Conservation (phyloP, 2,113 vertebrate genomes). For the Bubo bubo region DNA sequence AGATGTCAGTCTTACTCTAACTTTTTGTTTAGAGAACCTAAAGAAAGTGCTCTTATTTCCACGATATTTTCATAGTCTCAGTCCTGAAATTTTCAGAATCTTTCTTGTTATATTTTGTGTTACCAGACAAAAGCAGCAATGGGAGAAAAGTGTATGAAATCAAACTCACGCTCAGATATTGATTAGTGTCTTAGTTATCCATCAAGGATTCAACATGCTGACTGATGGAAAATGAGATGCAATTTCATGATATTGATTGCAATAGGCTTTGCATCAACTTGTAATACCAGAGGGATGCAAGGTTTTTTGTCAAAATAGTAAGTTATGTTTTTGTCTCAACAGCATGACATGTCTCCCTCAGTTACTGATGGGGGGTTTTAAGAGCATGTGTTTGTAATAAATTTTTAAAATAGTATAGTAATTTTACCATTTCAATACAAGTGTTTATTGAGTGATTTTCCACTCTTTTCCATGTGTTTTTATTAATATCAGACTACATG, state of each 20-base stretch:
- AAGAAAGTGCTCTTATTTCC: not conserved
- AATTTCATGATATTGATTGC: constrained; percentile 46
- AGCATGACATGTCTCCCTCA: not conserved
- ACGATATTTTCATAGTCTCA: not conserved
- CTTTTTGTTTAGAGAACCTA: not conserved
- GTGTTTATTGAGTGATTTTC: not conserved
- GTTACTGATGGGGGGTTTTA: not conserved
- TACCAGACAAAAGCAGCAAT: not conserved
- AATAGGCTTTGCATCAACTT: constrained; percentile 30
- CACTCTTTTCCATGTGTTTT: not conserved
- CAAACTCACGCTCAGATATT: constrained; percentile 26
- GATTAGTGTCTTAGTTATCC: constrained; percentile 51
- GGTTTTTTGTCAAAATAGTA: not conserved
- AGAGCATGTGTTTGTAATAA: not conserved
- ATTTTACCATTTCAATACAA: not conserved
- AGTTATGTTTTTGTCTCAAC: not conserved
- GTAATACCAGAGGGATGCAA: not conserved
- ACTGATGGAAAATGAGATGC: constrained; percentile 49
- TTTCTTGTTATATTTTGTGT: not conserved
- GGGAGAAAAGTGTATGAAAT: not conserved
- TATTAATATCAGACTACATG: not conserved
- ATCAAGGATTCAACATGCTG: constrained; percentile 20
- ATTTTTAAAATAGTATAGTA: not conserved
- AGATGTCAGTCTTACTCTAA: not conserved
- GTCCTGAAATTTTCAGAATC: not conserved